A percentile compares a stretch with the other conserved stretches of the same genome.
These are phyloP conservation scores for Protonemura montana DNA, from an alignment of 2,888 invertebrate genomes.

Conservation along the genomic window DNA sequence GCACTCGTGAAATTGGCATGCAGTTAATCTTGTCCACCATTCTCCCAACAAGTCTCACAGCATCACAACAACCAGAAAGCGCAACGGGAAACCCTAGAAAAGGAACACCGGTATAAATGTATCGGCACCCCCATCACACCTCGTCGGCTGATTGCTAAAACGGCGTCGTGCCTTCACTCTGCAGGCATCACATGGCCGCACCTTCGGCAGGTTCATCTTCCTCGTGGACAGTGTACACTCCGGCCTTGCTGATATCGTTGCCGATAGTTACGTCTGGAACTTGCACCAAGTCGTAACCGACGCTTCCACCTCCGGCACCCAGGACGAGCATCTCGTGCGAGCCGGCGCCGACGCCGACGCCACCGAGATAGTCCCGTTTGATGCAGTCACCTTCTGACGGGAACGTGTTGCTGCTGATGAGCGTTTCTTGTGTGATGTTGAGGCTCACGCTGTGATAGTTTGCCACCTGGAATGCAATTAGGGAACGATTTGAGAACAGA, in stretches of 20 bases:
- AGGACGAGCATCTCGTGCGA: neutral
- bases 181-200: neutral
- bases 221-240: slow-evolving; percentile 47
- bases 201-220: slow-evolving; percentile 43
- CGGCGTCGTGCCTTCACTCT: neutral
- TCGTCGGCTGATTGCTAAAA: slow-evolving; percentile 7
- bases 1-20: too few relatives aligned
- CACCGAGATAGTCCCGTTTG: slow-evolving; percentile 34
- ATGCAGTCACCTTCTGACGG: slow-evolving; percentile 37
- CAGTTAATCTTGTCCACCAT: too few relatives aligned
- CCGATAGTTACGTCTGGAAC: slow-evolving; percentile 35
- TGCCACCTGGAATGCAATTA: slow-evolving; percentile 14
- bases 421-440: slow-evolving; percentile 49
- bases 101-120: too few relatives aligned
- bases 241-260: slow-evolving; percentile 40
- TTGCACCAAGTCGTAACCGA: slow-evolving; percentile 40
- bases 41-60: too few relatives aligned
- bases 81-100: too few relatives aligned
- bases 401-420: slow-evolving; percentile 46
- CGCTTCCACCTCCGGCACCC: slow-evolving; percentile 22
- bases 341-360: neutral
- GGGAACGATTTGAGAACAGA: too few relatives aligned
- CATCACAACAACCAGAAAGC: too few relatives aligned
- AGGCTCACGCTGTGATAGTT: slow-evolving; percentile 42
- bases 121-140: neutral